Conservation (phyloP, 2,888 invertebrate species). For the Cyclophora albipunctata region DNA sequence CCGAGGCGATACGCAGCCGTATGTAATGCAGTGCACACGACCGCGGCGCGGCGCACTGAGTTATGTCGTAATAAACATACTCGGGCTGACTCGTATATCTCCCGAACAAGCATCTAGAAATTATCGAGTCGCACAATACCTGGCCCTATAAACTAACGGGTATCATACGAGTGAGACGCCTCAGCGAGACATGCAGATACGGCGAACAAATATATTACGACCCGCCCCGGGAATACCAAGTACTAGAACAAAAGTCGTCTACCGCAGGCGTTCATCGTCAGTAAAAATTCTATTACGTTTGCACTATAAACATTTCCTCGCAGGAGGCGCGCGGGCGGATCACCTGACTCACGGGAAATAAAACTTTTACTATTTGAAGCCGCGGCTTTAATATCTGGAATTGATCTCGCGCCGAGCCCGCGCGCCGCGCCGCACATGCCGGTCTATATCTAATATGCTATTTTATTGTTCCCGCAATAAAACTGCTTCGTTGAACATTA, state of each 20-base stretch:
- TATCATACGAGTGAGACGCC: too few species aligned
- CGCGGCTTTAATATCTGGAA: slow-evolving; percentile 40
- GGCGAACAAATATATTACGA: not conserved
- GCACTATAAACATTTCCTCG: slow-evolving; percentile 28
- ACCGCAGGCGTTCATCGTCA: slow-evolving; percentile 26
- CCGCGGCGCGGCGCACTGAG: too few species aligned
- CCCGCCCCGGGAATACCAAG: slow-evolving; percentile 11
- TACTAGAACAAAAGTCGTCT: slow-evolving; percentile 3
- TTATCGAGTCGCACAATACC: too few species aligned
- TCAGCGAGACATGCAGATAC: too few species aligned
- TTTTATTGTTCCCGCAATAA: slow-evolving; percentile 35
- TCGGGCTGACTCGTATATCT: slow-evolving; percentile 5
- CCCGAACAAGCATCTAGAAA: not conserved
- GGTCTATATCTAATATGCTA: slow-evolving; percentile 24
- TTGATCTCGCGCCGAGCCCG: slow-evolving; percentile 28
- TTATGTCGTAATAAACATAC: slow-evolving; percentile 2
- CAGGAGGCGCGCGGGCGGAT: slow-evolving; percentile 8
- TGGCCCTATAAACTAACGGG: too few species aligned
- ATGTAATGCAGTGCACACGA: too few species aligned
- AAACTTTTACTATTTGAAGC: slow-evolving; percentile 48
- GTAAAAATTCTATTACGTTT: slow-evolving; percentile 41
- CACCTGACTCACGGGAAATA: slow-evolving; percentile 47
- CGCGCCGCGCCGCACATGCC: slow-evolving; percentile 6
- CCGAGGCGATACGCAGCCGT: too few species aligned
- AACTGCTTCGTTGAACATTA: slow-evolving; percentile 30